These are phyloP conservation scores for Platalea minor DNA, from an alignment of 2,797 vertebrate species.

Conservation along the genomic window DNA sequence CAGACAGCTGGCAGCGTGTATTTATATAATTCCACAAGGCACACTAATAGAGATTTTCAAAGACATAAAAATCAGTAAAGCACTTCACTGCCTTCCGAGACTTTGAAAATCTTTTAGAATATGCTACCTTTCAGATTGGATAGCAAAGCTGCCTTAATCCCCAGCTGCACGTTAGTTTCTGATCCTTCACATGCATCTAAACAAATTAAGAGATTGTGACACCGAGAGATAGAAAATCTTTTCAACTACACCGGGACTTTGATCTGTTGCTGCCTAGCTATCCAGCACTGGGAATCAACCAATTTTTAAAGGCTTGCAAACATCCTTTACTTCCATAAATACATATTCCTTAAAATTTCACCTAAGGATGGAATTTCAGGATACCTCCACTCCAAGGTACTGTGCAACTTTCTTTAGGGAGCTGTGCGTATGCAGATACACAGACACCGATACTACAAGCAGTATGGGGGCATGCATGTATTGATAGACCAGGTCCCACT, in stretches of 20 bases:
- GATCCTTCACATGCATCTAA: conserved; percentile 39
- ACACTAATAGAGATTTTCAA: conserved; percentile 34
- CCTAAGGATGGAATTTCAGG: not conserved
- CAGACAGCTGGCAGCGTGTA: conserved; percentile 26
- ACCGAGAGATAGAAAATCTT: conserved; percentile 30
- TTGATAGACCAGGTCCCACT: not conserved
- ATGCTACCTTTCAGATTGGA: not conserved
- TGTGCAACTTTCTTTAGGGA: not conserved
- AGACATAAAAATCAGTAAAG: conserved; percentile 54
- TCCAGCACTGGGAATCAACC: not conserved
- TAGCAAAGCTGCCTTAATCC: conserved; percentile 41
- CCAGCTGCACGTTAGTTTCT: not conserved
- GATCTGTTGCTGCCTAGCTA: conserved; percentile 1
- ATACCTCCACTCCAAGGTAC: not conserved
- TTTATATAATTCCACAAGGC: conserved; percentile 6
- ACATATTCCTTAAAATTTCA: not conserved
- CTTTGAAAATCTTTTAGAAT: conserved; percentile 35
- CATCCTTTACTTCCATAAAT: not conserved
- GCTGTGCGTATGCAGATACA: not conserved
- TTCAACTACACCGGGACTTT: not conserved
- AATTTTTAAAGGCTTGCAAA: conserved; percentile 1
- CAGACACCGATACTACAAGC: not conserved
- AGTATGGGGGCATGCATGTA: not conserved
- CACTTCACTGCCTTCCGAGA: conserved; percentile 28
- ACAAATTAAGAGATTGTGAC: conserved; percentile 30